A percentile compares a stretch with the other conserved stretches of the same genome.
phyloP scores from a whole-genome alignment of 2,888 invertebrate genomes.

The Callinectes sapidus region DNA sequence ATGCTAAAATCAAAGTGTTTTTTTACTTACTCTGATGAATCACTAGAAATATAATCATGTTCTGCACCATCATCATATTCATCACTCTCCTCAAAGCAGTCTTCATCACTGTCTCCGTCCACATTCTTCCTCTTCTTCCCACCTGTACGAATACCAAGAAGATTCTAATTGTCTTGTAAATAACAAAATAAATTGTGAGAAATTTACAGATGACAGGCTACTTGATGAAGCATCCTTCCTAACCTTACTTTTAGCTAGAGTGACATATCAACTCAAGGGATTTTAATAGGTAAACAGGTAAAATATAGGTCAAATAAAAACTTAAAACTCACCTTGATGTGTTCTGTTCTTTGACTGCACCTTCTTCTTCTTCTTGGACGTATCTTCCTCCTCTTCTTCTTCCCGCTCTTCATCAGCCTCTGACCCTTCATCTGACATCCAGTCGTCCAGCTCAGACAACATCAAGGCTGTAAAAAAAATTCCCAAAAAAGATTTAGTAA shows the following conservation, averaged over 20 bases:
- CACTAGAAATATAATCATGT: constrained; percentile 91
- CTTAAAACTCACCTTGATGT: constrained; percentile 51
- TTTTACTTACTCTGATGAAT: constrained; percentile 82
- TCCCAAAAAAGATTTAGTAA: background rate
- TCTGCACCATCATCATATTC: constrained; percentile 97
- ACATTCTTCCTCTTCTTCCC: constrained; percentile 80
- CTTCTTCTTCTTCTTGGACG: constrained; percentile 81
- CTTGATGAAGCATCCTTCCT: no score
- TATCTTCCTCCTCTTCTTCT: constrained; percentile 81
- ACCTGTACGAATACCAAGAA: constrained; percentile 36
- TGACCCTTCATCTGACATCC: constrained; percentile 88
- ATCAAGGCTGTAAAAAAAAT: constrained; percentile 81
- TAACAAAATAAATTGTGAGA: background rate
- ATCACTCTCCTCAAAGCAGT: constrained; percentile 96
- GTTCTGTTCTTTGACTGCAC: constrained; percentile 59
- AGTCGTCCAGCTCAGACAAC: constrained; percentile 95
- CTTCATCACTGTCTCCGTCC: constrained; percentile 88
- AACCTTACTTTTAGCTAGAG: no score
- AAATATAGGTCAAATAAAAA: no score
- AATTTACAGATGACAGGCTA: no score
- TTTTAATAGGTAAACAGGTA: no score
- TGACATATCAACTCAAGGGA: no score
- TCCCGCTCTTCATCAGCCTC: constrained; percentile 84
- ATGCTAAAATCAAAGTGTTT: background rate
- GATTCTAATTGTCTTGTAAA: background rate